Evolutionary conservation across 2,797 vertebrate genomes (phyloP).

Genomic region (Rhincodon typus): DNA sequence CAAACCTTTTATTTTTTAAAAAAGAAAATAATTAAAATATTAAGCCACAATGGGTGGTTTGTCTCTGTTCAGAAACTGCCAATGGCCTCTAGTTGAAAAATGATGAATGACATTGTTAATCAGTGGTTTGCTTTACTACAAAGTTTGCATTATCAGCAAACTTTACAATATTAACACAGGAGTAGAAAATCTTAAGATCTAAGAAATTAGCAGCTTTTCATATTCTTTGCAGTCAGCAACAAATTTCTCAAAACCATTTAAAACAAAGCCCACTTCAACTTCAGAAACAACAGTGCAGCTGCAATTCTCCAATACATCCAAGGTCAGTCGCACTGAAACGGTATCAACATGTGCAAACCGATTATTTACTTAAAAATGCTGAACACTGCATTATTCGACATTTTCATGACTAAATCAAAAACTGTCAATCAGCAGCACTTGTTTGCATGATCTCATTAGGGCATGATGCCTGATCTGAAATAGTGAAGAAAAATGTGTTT

Average conservation of each 20-base stretch:
- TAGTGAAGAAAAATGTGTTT: constrained; percentile 48
- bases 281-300: constrained; percentile 38
- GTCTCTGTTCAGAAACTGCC: neutral
- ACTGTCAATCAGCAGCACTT: constrained; percentile 54
- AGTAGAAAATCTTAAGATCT: neutral
- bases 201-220: neutral
- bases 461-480: constrained; percentile 48
- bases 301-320: constrained; percentile 38
- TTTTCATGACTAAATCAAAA: constrained; percentile 49
- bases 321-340: constrained; percentile 30
- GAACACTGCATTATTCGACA: constrained; percentile 43
- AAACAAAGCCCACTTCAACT: neutral
- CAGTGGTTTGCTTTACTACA: neutral
- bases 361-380: constrained; percentile 44
- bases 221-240: neutral
- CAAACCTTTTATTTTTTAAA: neutral
- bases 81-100: neutral
- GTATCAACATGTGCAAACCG: neutral
- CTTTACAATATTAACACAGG: neutral
- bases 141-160: neutral
- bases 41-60: neutral
- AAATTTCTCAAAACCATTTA: neutral
- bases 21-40: neutral
- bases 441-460: constrained; percentile 52
- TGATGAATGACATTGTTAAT: neutral